Base-by-base conservation (phyloP, 2,113 vertebrate genomes). In the Prunella fulvescens region DNA sequence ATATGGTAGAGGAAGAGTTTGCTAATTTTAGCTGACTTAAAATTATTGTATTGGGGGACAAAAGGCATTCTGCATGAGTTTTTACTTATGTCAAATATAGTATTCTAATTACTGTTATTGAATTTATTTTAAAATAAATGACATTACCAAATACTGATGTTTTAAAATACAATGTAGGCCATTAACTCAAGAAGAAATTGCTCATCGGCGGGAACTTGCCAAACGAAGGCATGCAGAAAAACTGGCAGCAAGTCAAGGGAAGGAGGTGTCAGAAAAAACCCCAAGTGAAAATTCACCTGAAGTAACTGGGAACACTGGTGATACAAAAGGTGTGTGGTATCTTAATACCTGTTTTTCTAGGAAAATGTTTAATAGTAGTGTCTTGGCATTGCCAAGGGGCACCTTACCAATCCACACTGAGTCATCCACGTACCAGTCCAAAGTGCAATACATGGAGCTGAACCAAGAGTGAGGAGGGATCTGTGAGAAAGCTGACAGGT, bases 141-240 rank as follows among this genome's bases (percentile, higher is more conserved):
- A 9, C 7, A 24, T 44, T 69, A 76, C 57, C 40, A 81, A 86
- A 54, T 65, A 20, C 9, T 95, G n/a, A 65, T 86, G 2, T 60
- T 80, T 77, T 61, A 51, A 58, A 92, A 69, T 71, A 7, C 26
- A 62, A 81, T 47, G 2, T 74, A 99, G 99, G 92, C 98, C 98
- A 10, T 96, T 99, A 97, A 99, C 98, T 51, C 98, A 98, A 83
- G 99, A 99, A 80, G 99, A 99, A 97, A 98, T 99, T 33, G 94
- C 97, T 31, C 97, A 98, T 94, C 98, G 99, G 39, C 97, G 98
- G 11, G 99, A 99, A 28, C 76, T 97, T 39, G 99, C 98, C 0
- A 97, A 99, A 69, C 98, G 70, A 92, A 98, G 98, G 82, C 99
- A 99, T 3, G 98, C 99, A 1, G 98, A 99, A 77, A 99, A 96